Conservation (phyloP, 2,113 vertebrate species). For the Ameiurus melas region DNA sequence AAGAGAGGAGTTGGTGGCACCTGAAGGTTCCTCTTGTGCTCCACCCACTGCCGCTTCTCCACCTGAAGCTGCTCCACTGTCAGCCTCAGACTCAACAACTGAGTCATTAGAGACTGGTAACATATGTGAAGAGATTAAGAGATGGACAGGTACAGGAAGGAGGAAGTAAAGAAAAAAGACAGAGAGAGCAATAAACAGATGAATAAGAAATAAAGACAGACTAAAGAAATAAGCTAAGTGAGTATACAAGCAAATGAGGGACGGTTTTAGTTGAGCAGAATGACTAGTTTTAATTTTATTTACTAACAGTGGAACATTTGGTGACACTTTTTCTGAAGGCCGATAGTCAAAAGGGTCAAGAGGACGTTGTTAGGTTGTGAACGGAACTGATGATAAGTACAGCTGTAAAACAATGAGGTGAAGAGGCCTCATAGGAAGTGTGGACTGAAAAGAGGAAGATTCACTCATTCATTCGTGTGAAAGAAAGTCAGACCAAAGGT, state of each 20-base stretch:
- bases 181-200: background rate
- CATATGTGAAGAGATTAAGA: slow-evolving; percentile 41
- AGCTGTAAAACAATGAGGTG: slow-evolving; percentile 20
- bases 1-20: slow-evolving; percentile 39
- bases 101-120: slow-evolving; percentile 46
- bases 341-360: background rate
- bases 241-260: background rate
- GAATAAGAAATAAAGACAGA: background rate
- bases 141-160: slow-evolving; percentile 43
- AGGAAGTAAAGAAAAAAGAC: slow-evolving; percentile 7
- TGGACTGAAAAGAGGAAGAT: background rate
- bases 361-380: background rate
- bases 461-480: background rate
- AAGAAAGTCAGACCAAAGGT: background rate
- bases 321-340: background rate
- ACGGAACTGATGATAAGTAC: background rate
- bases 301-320: background rate
- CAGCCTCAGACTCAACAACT: slow-evolving; percentile 51
- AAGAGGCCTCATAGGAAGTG: background rate
- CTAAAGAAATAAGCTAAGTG: background rate
- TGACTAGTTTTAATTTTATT: background rate
- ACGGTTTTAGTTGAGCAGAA: background rate
- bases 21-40: slow-evolving; percentile 39
- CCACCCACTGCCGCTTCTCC: slow-evolving; percentile 47
- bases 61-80: slow-evolving; percentile 50